These are phyloP conservation scores for Zoanthus gigantus DNA, from an alignment of 92 coral and sea anemone genomes.

Conservation along the genomic window DNA sequence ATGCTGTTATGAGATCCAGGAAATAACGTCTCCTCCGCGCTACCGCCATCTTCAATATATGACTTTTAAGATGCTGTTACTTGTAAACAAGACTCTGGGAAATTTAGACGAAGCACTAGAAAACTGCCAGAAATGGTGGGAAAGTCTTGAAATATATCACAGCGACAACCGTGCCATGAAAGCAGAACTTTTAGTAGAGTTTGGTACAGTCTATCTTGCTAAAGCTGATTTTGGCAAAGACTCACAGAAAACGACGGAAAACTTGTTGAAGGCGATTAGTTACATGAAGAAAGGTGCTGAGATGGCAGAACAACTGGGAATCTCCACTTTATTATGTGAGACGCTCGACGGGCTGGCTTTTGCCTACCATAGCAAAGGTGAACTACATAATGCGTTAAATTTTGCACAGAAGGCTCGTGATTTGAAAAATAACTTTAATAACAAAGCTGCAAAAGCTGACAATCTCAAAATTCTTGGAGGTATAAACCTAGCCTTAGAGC, in stretches of 20 bases:
- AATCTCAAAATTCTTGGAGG: background rate
- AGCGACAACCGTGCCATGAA: background rate
- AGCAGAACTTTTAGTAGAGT: background rate
- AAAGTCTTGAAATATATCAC: background rate
- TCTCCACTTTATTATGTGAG: background rate
- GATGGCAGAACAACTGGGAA: background rate
- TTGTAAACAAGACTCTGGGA: background rate
- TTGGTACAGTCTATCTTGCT: slow-evolving; percentile 12
- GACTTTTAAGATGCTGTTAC: background rate
- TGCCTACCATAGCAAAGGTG: background rate
- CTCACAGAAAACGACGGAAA: background rate
- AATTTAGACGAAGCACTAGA: slow-evolving; percentile 26
- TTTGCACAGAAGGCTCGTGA: slow-evolving; percentile 5
- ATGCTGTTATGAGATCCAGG: slow-evolving; percentile 23
- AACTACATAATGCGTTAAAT: background rate
- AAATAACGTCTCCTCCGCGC: slow-evolving; percentile 7
- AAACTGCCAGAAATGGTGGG: background rate
- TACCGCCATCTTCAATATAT: slow-evolving; percentile 24
- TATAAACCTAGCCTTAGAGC: background rate
- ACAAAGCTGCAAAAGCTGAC: slow-evolving; percentile 14
- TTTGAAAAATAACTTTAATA: background rate
- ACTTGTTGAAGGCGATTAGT: background rate
- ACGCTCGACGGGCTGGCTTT: slow-evolving; percentile 1
- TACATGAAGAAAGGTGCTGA: slow-evolving; percentile 1
- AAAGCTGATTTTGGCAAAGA: background rate